Evolutionary conservation across 2,797 vertebrate genomes (phyloP).

Genomic region (Yasuhikotakia modesta): DNA sequence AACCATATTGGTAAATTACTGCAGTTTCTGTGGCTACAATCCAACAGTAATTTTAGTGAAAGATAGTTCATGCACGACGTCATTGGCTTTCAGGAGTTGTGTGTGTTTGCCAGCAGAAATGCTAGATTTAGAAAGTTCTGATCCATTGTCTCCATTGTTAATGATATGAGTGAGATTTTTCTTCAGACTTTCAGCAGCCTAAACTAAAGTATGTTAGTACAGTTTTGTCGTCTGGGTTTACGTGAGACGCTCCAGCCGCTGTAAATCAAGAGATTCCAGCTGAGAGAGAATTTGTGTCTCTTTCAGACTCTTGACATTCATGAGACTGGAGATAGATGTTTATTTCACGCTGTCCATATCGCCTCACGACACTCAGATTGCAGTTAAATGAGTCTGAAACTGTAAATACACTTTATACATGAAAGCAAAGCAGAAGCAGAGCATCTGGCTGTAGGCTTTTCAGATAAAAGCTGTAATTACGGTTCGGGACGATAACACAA

Average conservation of each 20-base stretch:
- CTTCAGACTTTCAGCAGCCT: not conserved
- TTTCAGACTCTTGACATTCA: too few relatives aligned
- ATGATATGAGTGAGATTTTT: too few relatives aligned
- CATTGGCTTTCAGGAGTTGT: slow-evolving; percentile 31
- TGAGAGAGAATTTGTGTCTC: not conserved
- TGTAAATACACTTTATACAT: too few relatives aligned
- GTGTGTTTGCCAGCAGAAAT: not conserved
- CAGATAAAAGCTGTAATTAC: slow-evolving; percentile 59
- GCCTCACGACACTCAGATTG: not conserved
- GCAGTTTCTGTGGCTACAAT: slow-evolving; percentile 11
- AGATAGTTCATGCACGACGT: slow-evolving; percentile 43
- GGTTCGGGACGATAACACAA: slow-evolving; percentile 46
- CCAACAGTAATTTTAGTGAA: not conserved
- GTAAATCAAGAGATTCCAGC: not conserved
- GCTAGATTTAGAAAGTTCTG: too few relatives aligned
- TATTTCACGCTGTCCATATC: not conserved
- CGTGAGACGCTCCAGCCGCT: not conserved
- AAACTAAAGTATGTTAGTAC: not conserved
- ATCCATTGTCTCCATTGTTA: too few relatives aligned
- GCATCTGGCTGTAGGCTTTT: slow-evolving; percentile 52
- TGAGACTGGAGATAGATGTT: not conserved
- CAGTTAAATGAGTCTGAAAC: not conserved
- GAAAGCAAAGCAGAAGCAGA: too few relatives aligned
- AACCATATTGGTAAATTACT: not conserved
- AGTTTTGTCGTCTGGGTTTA: not conserved